Evolutionary conservation across 2,888 invertebrate genomes (phyloP).

Genomic region (Isoperla grammatica): DNA sequence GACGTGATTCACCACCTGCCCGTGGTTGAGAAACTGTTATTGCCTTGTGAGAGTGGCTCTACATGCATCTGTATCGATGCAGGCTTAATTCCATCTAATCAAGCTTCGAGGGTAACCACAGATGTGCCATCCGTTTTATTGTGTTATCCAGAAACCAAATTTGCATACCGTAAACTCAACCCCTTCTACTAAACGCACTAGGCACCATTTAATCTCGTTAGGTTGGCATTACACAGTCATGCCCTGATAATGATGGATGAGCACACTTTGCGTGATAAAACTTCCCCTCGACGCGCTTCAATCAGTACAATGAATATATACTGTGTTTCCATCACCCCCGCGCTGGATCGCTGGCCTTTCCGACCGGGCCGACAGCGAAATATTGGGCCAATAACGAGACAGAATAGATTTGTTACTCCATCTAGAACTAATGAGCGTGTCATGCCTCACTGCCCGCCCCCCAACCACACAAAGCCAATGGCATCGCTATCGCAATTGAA

Average conservation of each 20-base stretch:
- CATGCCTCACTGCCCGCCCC: not conserved
- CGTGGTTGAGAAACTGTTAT: too few species aligned
- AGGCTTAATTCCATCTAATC: constrained; percentile 15
- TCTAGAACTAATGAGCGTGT: not conserved
- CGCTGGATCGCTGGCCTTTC: not conserved
- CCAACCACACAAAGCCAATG: not conserved
- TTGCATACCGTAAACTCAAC: constrained; percentile 21
- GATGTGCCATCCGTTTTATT: constrained; percentile 20
- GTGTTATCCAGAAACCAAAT: constrained; percentile 19
- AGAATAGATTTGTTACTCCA: constrained; percentile 8
- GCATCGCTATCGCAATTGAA: too few species aligned
- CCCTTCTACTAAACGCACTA: constrained; percentile 17
- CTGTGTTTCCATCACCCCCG: constrained; percentile 1
- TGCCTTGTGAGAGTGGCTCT: not conserved
- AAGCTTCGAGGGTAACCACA: constrained; percentile 2
- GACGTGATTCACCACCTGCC: too few species aligned
- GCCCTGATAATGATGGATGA: constrained; percentile 15
- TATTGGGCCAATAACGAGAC: constrained; percentile 4
- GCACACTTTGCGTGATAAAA: constrained; percentile 18
- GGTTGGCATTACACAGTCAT: constrained; percentile 15
- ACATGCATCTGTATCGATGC: constrained; percentile 7
- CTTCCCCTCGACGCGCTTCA: not conserved
- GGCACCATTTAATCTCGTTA: constrained; percentile 19
- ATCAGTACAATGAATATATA: constrained; percentile 14
- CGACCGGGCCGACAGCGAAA: not conserved